Conservation (phyloP, 2,113 vertebrate species). For the Odocoileus hemionus region DNA sequence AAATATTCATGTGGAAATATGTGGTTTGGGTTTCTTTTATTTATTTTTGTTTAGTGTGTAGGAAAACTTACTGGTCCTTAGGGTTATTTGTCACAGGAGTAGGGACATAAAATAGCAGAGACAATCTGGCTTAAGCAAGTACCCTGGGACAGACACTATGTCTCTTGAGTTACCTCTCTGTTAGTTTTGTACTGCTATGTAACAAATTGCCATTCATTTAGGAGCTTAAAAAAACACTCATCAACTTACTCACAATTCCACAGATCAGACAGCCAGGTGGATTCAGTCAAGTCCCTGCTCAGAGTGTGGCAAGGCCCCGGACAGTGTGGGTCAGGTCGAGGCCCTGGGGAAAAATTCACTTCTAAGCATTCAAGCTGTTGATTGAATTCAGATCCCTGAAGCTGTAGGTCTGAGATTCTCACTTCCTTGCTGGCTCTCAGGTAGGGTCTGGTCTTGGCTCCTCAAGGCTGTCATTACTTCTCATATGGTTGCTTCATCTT, state of each 20-base stretch:
- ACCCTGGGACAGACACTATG: not conserved
- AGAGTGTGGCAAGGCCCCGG: not conserved
- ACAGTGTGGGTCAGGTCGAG: not conserved
- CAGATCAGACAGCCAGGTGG: not conserved
- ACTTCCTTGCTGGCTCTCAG: not conserved
- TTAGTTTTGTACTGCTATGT: not conserved
- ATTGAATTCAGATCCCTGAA: not conserved
- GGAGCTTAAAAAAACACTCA: not conserved
- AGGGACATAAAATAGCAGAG: not conserved
- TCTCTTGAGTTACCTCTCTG: not conserved
- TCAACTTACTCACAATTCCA: not conserved
- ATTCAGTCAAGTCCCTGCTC: not conserved
- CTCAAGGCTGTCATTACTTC: not conserved
- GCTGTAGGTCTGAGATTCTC: not conserved
- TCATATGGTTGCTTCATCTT: not conserved
- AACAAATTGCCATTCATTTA: not conserved
- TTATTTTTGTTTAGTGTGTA: not conserved
- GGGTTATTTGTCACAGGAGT: not conserved
- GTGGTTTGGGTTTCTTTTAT: not conserved
- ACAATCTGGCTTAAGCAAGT: not conserved
- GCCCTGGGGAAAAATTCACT: not conserved
- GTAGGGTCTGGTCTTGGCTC: not conserved
- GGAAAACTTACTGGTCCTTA: not conserved
- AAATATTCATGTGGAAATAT: slow-evolving; percentile 19
- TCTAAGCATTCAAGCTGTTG: not conserved